Evolutionary conservation across 2,113 vertebrate species (phyloP).

Genomic region (Myocastor coypus): DNA sequence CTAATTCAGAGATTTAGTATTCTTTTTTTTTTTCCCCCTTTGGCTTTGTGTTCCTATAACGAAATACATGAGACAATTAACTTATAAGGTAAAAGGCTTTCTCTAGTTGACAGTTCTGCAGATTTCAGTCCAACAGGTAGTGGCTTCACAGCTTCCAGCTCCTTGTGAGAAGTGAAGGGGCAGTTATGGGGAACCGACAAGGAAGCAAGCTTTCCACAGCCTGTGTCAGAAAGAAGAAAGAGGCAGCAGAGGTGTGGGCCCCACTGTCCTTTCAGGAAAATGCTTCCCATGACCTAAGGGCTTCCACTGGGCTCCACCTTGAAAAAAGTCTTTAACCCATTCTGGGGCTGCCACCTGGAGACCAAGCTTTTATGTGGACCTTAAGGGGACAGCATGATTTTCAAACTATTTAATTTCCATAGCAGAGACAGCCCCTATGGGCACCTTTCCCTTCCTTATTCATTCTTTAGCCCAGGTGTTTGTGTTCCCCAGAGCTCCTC

Average conservation of each 20-base stretch:
- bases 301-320: background rate
- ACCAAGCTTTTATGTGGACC: background rate
- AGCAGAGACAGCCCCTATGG: background rate
- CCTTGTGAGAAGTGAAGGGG: background rate
- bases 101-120: background rate
- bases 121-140: background rate
- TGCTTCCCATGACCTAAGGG: background rate
- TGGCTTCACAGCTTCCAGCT: fast-evolving
- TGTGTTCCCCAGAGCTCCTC: background rate
- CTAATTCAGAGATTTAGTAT: background rate
- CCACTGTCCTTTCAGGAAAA: background rate
- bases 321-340: background rate
- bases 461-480: background rate
- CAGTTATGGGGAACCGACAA: fast-evolving
- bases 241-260: background rate
- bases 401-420: background rate
- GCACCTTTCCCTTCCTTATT: background rate
- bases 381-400: background rate
- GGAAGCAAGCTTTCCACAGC: background rate
- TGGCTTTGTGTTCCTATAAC: background rate
- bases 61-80: background rate
- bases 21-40: too few species aligned
- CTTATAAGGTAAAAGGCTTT: background rate
- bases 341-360: background rate
- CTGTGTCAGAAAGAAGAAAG: background rate